These are phyloP conservation scores for Azemiops feae DNA, from an alignment of 2,113 vertebrate species.

Conservation along the genomic window DNA sequence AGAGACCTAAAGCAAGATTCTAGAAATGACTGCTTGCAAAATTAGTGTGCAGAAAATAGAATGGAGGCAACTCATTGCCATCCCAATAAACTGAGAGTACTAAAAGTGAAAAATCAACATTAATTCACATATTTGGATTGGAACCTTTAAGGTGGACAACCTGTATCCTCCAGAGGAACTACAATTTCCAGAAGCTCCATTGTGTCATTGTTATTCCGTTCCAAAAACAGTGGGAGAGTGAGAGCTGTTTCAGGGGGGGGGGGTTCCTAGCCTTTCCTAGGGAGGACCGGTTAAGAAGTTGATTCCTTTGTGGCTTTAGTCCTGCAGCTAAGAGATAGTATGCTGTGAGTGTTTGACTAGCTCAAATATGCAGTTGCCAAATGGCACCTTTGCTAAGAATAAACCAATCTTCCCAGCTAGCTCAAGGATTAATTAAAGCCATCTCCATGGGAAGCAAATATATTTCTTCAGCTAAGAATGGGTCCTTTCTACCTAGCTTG, in stretches of 20 bases:
- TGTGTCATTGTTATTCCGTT: background rate
- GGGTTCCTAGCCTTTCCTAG: background rate
- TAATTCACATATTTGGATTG: background rate
- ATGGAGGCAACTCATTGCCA: background rate
- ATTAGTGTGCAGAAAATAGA: background rate
- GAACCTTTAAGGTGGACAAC: background rate
- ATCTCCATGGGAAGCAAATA: background rate
- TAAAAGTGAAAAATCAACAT: background rate
- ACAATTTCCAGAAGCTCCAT: background rate
- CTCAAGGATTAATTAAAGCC: background rate
- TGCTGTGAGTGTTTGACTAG: background rate
- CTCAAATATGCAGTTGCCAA: background rate
- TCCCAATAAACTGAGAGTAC: background rate
- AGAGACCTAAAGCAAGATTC: conserved; percentile 3
- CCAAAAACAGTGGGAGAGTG: background rate
- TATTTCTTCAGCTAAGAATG: background rate
- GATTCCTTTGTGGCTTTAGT: background rate
- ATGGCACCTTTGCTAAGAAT: background rate
- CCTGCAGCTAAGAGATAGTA: background rate
- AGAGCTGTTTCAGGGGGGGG: background rate
- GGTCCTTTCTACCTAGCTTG: background rate
- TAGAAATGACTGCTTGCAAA: background rate
- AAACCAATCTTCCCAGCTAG: background rate
- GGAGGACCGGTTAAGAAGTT: background rate
- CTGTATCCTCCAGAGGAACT: background rate